Percentiles rank a stretch among this genome's conserved stretches.
These are phyloP conservation scores for Tapirus terrestris DNA, from an alignment of 2,113 vertebrate genomes.

Conservation along the genomic window DNA sequence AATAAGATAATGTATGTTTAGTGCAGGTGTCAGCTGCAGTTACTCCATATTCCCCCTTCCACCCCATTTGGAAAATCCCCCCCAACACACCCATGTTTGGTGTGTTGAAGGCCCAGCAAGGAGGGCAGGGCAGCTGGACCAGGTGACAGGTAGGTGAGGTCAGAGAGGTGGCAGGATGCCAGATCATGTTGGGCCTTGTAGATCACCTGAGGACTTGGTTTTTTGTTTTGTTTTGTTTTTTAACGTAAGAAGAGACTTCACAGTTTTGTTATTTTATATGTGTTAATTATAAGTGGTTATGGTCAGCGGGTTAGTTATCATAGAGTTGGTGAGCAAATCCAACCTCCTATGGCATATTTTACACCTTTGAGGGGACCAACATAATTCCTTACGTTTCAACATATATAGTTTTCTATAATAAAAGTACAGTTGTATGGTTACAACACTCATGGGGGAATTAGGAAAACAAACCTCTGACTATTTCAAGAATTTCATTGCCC, in stretches of 20 bases:
- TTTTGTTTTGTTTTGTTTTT: neutral
- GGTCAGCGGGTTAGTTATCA: neutral
- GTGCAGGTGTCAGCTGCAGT: neutral
- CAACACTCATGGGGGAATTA: neutral
- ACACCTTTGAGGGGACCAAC: neutral
- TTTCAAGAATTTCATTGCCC: neutral
- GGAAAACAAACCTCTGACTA: neutral
- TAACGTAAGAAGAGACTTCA: neutral
- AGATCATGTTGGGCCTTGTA: neutral
- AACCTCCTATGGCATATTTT: neutral
- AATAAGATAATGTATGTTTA: neutral
- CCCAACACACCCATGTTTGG: neutral
- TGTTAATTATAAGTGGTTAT: neutral
- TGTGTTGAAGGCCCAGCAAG: neutral
- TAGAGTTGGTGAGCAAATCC: neutral
- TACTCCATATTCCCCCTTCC: neutral
- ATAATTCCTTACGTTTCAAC: neutral
- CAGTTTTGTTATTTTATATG: neutral
- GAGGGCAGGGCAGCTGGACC: neutral
- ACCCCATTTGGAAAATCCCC: neutral
- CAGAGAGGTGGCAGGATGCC: neutral
- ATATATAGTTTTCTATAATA: neutral
- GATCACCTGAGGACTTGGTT: neutral
- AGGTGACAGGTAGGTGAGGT: neutral
- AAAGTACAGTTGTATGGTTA: neutral